A percentile compares a stretch with the other conserved stretches of the same genome.
Conservation (phyloP, 2,113 vertebrate genomes). For the Agelaius phoeniceus region DNA sequence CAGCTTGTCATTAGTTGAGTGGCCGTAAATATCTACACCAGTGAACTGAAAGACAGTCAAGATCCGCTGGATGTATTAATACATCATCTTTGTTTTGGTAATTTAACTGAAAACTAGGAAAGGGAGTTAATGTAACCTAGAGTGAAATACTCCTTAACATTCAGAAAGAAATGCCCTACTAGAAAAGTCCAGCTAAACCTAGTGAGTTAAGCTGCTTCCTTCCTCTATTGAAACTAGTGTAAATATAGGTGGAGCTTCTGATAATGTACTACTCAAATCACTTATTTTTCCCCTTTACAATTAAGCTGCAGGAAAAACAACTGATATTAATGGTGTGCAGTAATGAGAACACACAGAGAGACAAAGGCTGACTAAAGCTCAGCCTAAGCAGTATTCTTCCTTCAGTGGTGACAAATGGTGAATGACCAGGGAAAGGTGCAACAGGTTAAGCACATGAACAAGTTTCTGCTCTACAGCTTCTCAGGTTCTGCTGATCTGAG, state of each 20-base stretch:
- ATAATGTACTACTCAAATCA: neutral
- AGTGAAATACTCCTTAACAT: neutral
- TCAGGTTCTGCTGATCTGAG: neutral
- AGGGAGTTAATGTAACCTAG: neutral
- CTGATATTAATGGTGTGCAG: neutral
- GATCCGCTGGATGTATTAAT: neutral
- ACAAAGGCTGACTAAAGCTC: neutral
- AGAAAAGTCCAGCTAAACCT: neutral
- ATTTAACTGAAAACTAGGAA: neutral
- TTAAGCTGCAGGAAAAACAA: neutral
- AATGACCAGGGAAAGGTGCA: neutral
- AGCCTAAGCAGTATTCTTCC: neutral
- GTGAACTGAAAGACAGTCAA: neutral
- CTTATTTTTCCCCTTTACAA: neutral
- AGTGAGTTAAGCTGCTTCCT: neutral
- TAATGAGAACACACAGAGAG: neutral
- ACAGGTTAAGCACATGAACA: neutral
- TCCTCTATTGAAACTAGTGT: neutral
- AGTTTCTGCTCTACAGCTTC: neutral
- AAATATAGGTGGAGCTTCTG: neutral
- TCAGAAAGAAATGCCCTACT: neutral
- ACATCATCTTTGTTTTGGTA: neutral
- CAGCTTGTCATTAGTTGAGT: neutral
- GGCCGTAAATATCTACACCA: neutral
- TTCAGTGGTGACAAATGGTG: neutral